Evolutionary conservation across 2,888 invertebrate genomes (phyloP), one percentile per base, ranked within the genome.

Genomic region (Eristalinus aeneus): DNA sequence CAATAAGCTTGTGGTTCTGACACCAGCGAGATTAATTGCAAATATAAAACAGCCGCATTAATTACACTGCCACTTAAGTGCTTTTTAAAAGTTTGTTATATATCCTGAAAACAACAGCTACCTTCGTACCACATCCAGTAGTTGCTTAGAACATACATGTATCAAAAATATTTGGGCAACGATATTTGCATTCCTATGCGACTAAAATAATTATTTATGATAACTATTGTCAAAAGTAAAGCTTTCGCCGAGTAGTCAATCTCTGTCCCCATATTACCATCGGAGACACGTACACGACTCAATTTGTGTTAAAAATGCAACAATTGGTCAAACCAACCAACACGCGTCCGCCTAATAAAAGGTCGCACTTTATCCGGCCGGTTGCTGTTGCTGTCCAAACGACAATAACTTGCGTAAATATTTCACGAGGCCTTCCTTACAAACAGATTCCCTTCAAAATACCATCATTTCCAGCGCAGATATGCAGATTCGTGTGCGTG

Each of bases 381-480:
- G 27, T 5, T 27, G 27, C 27, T 27, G 27, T 5, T 27, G 68
- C 36, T 76, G 76, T 81, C 76, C 73, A 73, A 85, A 80, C 75
- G 84, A 80, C 84, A 84, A 67, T 85, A 85, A 76, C 80, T 85
- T 85, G 46, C 65, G 64, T 85, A 31, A 80, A 85, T 80, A 76
- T 58, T 85, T 72, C n/a, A 85, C 34, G 39, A 65, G 53, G 39
- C 76, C 72, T 72, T 56, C 79, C 79, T 80, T 85, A 64, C 32
- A 54, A 65, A 65, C 69, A 78, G 53, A 78, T 75, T 68, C 65
- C n/a, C 27, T 22, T 60, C 53, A 65, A 63, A 82, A 69, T 64
- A 69, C 36, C 46, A 74, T 69, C 67, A 63, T 72, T 58, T 75
- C 23, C 39, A 46, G 46, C n/a, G 8, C 46, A n/a, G 16, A 46